Evolutionary conservation across 2,888 invertebrate species (phyloP).

Genomic region (Drosophila leonis): DNA sequence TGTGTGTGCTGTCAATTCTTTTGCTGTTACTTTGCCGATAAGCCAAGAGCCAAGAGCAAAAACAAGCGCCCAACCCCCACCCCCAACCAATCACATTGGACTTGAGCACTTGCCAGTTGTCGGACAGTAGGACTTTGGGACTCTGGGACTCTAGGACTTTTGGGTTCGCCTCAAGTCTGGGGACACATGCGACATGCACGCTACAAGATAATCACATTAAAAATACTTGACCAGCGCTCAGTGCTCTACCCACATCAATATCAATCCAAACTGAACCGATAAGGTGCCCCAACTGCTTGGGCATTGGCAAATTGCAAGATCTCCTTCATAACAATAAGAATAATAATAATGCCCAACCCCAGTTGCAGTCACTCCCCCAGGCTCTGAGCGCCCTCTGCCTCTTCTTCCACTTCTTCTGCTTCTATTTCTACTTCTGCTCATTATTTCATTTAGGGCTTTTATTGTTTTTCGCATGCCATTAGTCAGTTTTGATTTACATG

Average conservation of each 20-base stretch:
- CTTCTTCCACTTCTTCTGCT: neutral
- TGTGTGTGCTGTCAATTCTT: constrained; percentile 70
- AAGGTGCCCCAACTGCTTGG: constrained; percentile 15
- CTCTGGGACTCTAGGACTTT: constrained; percentile 9
- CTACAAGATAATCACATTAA: constrained; percentile 85
- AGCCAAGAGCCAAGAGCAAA: constrained; percentile 59
- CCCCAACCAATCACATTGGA: constrained; percentile 2
- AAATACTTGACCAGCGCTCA: constrained; percentile 58
- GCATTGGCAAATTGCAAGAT: constrained; percentile 53
- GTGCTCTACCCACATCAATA: constrained; percentile 62
- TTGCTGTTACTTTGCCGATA: constrained; percentile 71
- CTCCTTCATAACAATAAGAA: constrained; percentile 41
- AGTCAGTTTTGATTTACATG: constrained; percentile 82
- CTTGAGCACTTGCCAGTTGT: neutral
- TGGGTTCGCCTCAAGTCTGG: constrained; percentile 37
- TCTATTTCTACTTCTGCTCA: constrained; percentile 51
- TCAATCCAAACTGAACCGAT: constrained; percentile 55
- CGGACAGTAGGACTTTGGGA: constrained; percentile 14
- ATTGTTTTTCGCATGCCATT: constrained; percentile 83
- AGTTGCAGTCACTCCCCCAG: constrained; percentile 30
- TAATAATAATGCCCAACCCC: constrained; percentile 30
- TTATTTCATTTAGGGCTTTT: constrained; percentile 80
- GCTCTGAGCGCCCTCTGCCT: neutral
- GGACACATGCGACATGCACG: constrained; percentile 83
- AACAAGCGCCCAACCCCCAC: constrained; percentile 3